phyloP scores from a whole-genome alignment of 1,140 invertebrate genomes.

The Calliopsis andreniformis region DNA sequence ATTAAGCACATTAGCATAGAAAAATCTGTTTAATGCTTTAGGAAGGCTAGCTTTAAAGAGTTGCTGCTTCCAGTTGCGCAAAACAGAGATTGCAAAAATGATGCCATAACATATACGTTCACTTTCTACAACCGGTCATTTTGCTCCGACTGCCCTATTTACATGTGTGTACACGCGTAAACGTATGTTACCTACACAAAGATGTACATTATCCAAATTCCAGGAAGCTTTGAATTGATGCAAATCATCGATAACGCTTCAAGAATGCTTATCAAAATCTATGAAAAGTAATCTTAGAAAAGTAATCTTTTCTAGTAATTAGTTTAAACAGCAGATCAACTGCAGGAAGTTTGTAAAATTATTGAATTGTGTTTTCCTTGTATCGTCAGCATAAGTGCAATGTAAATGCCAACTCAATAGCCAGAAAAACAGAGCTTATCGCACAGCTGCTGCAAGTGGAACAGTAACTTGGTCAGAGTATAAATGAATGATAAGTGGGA shows the following conservation, averaged over 20 bases:
- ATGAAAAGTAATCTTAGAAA: too few species aligned
- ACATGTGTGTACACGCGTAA: neutral
- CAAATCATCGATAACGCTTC: neutral
- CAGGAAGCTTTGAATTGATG: neutral
- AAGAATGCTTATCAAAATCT: too few species aligned
- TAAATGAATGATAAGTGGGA: slow-evolving; percentile 42
- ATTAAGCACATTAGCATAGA: too few species aligned
- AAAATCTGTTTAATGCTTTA: neutral
- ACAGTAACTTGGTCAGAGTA: neutral
- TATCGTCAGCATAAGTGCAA: neutral
- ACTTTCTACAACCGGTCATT: slow-evolving; percentile 22
- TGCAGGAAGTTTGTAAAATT: neutral
- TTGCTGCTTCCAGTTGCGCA: slow-evolving; percentile 41
- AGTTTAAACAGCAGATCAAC: too few species aligned
- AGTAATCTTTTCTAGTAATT: too few species aligned
- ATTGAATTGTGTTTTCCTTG: neutral
- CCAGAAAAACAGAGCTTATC: slow-evolving; percentile 26
- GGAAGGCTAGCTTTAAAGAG: neutral
- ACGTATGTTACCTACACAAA: neutral
- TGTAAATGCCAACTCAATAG: neutral
- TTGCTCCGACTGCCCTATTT: slow-evolving; percentile 17
- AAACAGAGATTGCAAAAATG: slow-evolving; percentile 47
- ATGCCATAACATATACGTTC: slow-evolving; percentile 1
- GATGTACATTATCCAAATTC: neutral
- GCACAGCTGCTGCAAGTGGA: slow-evolving; percentile 7